A percentile compares a stretch with the other conserved stretches of the same genome.
These are phyloP conservation scores for Microhierax caerulescens DNA, from an alignment of 2,797 vertebrate species.

Conservation along the genomic window DNA sequence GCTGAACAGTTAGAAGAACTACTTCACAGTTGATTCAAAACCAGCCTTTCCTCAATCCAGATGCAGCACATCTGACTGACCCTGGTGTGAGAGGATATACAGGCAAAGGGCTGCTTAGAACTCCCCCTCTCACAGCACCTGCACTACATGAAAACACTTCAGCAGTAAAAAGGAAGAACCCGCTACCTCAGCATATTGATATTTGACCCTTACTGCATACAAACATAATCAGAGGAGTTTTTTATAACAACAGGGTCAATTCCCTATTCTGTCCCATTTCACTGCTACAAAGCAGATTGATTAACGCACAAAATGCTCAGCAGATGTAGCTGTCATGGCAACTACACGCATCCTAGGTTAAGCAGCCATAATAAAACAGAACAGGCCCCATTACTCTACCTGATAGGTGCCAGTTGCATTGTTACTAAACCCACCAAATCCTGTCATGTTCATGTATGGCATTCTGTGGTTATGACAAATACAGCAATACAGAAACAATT, in stretches of 20 bases:
- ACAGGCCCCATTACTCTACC: background rate
- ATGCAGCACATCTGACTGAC: background rate
- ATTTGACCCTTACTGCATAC: background rate
- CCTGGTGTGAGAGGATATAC: background rate
- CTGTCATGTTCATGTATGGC: background rate
- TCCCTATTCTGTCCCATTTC: background rate
- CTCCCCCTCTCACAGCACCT: background rate
- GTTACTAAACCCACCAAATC: background rate
- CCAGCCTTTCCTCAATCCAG: background rate
- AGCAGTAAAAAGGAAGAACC: background rate
- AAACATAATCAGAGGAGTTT: background rate
- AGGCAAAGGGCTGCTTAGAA: background rate
- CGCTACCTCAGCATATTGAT: background rate
- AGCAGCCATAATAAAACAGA: background rate
- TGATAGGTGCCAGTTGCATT: background rate
- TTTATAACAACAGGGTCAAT: background rate
- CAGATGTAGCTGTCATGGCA: background rate
- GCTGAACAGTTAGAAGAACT: background rate
- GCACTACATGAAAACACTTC: background rate
- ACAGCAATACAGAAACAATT: background rate
- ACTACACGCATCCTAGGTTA: background rate
- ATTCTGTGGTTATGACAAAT: background rate
- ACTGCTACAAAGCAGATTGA: background rate
- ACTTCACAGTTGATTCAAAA: background rate
- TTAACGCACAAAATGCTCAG: background rate